Conservation (phyloP, 2,888 invertebrate species). For the Blastobasis lacticolella region DNA sequence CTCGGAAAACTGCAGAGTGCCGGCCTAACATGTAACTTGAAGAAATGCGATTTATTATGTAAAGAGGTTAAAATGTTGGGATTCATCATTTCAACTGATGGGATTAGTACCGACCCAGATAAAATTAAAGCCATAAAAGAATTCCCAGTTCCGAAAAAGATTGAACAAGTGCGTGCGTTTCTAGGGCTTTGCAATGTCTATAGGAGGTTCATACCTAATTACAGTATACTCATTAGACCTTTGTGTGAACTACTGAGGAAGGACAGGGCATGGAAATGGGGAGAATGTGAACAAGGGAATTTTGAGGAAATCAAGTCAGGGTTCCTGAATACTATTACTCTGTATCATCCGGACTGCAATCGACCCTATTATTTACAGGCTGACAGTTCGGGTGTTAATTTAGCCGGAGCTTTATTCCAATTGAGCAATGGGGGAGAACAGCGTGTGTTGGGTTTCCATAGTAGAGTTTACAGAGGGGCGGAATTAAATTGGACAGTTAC, state of each 20-base stretch:
- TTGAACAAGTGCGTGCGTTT: constrained; percentile 20
- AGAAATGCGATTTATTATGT: constrained; percentile 4
- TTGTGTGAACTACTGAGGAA: constrained; percentile 14
- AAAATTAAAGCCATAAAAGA: constrained; percentile 17
- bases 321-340: constrained; percentile 7
- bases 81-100: constrained; percentile 3
- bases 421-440: constrained; percentile 1
- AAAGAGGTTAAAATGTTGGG: constrained; percentile 11
- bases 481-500: constrained; percentile 18
- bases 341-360: constrained; percentile 6
- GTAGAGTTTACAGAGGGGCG: constrained; percentile 13
- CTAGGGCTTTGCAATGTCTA: constrained; percentile 7
- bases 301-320: constrained; percentile 6
- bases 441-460: constrained; percentile 16
- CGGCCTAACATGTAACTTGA: constrained; percentile 1
- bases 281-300: background rate
- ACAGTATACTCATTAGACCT: constrained; percentile 1
- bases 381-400: constrained; percentile 18
- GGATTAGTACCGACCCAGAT: constrained; percentile 7
- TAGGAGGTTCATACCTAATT: constrained; percentile 4
- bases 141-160: constrained; percentile 12
- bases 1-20: constrained; percentile 4
- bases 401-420: constrained; percentile 14
- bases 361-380: constrained; percentile 14
- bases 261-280: constrained; percentile 12